Percentiles rank a stretch among this genome's conserved stretches.
Evolutionary conservation across 2,888 invertebrate species (phyloP).

Genomic region (Apodemia hepburni): DNA sequence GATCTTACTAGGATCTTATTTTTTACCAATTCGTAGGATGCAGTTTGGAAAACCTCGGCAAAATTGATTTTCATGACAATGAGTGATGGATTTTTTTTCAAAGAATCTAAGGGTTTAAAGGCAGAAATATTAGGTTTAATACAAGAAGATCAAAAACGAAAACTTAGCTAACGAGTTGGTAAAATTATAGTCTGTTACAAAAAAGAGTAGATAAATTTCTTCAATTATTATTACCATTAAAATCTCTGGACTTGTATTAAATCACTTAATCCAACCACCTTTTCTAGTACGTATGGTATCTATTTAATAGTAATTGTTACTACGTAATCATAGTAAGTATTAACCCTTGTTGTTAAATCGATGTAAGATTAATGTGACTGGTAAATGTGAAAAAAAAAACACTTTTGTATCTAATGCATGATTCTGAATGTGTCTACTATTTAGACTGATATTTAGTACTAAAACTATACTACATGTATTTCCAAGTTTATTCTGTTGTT

Average conservation of each 20-base stretch:
- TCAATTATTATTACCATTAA: neutral
- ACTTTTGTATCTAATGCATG: constrained; percentile 11
- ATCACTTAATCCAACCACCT: neutral
- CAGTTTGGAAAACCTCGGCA: too few relatives aligned
- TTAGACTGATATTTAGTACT: constrained; percentile 4
- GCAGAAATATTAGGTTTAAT: too few relatives aligned
- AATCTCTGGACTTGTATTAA: neutral
- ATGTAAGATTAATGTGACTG: neutral
- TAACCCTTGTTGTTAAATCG: constrained; percentile 4
- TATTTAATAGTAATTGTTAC: constrained; percentile 9
- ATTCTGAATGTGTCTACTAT: neutral
- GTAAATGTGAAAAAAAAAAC: constrained; percentile 7
- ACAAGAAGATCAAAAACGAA: too few relatives aligned
- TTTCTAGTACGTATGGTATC: neutral
- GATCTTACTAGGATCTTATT: too few relatives aligned
- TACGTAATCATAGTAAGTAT: constrained; percentile 3
- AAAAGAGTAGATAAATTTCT: neutral
- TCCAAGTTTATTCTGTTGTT: constrained; percentile 2
- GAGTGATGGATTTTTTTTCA: too few relatives aligned
- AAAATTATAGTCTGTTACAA: too few relatives aligned
- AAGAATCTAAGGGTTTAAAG: too few relatives aligned
- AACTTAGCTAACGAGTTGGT: too few relatives aligned
- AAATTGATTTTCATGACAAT: too few relatives aligned
- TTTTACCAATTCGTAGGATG: too few relatives aligned
- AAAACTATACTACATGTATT: neutral